Evolutionary conservation across 64 coral and sea anemone species (phyloP), one percentile per base, ranked within the genome.

Genomic region (Dendronephthya gigantea): DNA sequence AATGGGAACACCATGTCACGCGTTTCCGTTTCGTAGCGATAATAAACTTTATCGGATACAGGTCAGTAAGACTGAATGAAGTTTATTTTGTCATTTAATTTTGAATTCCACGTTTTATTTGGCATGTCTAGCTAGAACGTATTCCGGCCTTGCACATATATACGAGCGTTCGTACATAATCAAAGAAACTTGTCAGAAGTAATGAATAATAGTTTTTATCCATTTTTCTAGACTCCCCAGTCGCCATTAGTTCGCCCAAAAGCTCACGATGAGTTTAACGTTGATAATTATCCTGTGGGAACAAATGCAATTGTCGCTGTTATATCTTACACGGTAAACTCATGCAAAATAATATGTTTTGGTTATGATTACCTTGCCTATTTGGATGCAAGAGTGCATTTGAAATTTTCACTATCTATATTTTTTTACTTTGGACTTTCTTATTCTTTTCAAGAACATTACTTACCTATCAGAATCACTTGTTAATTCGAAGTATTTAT

Each of bases 281-380:
- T 97, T 56, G 94, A 97, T 83, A 87, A 93, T 35, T 97, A 97
- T 47, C 89, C 94, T 32, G 82, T 93, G 22, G 94, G 94, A 41
- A 97, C 94, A 27, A 97, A 97, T 84, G 94, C 94, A 38, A 83
- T 97, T 87, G 91, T 97, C 4, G 94, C 94, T 82, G 94, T 97
- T 28, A 97, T 97, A 39, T 97, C 94, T 33, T 97, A 97, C 81
- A 97, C 94, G 6, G 94, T 97, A 91, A 82, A 87, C 68, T 34
- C n/a, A n/a, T 36, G 32, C 15, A 39, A 79, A 1, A 33, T 39
- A n/a, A n/a, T n/a, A n/a, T n/a, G n/a, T n/a, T n/a, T n/a, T n/a
- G n/a, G n/a, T n/a, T n/a, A n/a, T n/a, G n/a, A n/a, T n/a, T 45
- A 45, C 4, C 41, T 45, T 45, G 41, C 11, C 41, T 45, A 6